phyloP scores from a whole-genome alignment of 2,113 vertebrate genomes.

The Rhegmatorhina hoffmannsi region DNA sequence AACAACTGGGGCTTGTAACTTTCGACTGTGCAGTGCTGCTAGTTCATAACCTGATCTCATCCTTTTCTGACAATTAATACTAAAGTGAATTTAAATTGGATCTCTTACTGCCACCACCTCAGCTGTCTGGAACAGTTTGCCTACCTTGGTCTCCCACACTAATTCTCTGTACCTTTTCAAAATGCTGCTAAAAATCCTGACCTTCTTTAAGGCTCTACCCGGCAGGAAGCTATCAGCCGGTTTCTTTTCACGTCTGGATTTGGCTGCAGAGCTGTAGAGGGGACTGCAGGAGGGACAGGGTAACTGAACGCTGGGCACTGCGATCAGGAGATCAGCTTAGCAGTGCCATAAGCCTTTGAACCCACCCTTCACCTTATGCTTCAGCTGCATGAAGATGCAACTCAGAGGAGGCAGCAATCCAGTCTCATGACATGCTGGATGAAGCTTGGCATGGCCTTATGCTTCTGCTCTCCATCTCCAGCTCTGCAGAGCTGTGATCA shows the following conservation, averaged over 20 bases:
- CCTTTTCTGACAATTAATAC: constrained; percentile 68
- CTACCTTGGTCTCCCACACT: constrained; percentile 42
- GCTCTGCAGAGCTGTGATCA: background rate
- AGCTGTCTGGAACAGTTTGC: constrained; percentile 38
- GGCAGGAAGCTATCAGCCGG: background rate
- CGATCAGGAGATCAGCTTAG: background rate
- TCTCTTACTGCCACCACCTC: constrained; percentile 9
- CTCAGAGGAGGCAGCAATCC: background rate
- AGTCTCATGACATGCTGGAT: accelerated
- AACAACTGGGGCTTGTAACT: constrained; percentile 65
- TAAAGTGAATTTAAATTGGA: constrained; percentile 63
- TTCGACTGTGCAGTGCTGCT: constrained; percentile 44
- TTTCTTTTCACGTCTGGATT: background rate
- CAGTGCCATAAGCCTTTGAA: background rate
- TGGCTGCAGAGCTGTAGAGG: background rate
- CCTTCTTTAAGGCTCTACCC: constrained; percentile 29
- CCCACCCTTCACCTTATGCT: background rate
- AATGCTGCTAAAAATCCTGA: constrained; percentile 33
- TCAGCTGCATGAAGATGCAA: background rate
- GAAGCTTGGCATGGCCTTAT: background rate
- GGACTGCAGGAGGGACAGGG: background rate
- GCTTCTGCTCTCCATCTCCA: background rate
- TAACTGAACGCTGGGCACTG: accelerated
- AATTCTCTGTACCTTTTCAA: constrained; percentile 45
- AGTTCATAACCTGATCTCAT: constrained; percentile 69